Evolutionary conservation across 2,888 invertebrate genomes (phyloP), one percentile per base, ranked within the genome.

Genomic region (Tenthredo distinguenda): DNA sequence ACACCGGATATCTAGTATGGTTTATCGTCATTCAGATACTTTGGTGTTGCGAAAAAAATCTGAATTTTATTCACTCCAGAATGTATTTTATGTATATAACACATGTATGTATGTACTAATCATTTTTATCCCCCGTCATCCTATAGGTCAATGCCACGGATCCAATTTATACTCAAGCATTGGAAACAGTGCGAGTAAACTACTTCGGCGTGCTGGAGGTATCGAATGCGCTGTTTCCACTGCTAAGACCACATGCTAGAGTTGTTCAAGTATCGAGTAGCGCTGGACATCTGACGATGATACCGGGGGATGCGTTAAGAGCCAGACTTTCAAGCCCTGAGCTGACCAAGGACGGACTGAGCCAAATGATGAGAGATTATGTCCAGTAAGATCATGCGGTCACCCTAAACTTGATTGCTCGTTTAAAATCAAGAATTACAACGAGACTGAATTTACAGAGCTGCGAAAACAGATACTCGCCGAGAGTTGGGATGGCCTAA

Each of bases 221-320:
- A 0, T 97, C 97, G 84, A 94, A 96, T 79, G 94, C 95, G 0
- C 92, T 98, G 7, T 97, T 97, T 92, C 97, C 97, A 0, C 90
- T 97, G 18, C 92, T 98, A 4, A 94, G 95, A 85, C 94, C 96
- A 71, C 95, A 96, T 90, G 96, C 96, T 0, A 95, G 96, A 90
- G 97, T 98, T 12, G 96, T 97, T 0, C 97, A 97, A 89, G 94
- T 98, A 0, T 97, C 97, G 0, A 97, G 97, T 87, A 95, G 95
- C 6, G 94, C 95, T 18, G 97, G 97, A 0, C 95, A 96, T 84
- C 92, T 97, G 68, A 94, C 94, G 0, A 94, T 94, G 4, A 96
- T 97, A 87, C 95, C 96, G 72, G 95, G 95, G 77, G 94, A 95
- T 88, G 93, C 93, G 12, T 93, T 96, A 10, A 94, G 94, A 87